phyloP scores from a whole-genome alignment of 2,888 invertebrate genomes.

The Agrochola macilenta region DNA sequence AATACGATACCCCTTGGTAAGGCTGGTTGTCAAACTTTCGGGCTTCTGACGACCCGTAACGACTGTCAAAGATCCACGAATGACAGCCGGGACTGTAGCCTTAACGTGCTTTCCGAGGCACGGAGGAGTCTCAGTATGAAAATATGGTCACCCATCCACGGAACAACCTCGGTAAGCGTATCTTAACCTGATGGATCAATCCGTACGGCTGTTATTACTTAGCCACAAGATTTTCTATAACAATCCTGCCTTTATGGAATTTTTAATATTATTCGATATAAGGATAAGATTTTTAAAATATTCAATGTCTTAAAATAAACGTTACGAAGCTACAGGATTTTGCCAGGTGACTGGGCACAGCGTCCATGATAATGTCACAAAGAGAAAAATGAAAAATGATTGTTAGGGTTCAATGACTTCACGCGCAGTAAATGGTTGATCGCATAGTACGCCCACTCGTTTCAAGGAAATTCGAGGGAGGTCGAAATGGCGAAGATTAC shows the following conservation, averaged over 20 bases:
- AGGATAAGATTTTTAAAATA: slow-evolving; percentile 2
- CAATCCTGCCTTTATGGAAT: background rate
- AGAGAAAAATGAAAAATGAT: slow-evolving; percentile 48
- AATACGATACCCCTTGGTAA: too few relatives aligned
- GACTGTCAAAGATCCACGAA: too few relatives aligned
- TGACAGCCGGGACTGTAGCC: too few relatives aligned
- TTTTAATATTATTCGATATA: background rate
- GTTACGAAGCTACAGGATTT: slow-evolving; percentile 39
- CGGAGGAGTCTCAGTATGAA: too few relatives aligned
- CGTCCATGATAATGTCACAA: slow-evolving; percentile 45
- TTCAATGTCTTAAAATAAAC: slow-evolving; percentile 31
- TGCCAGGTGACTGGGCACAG: slow-evolving; percentile 44
- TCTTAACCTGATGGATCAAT: too few relatives aligned
- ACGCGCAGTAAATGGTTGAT: slow-evolving; percentile 45
- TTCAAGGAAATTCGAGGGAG: slow-evolving; percentile 3
- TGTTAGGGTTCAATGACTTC: slow-evolving; percentile 46
- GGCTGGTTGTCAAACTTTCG: too few relatives aligned
- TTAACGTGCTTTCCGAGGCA: too few relatives aligned
- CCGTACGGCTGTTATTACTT: too few relatives aligned
- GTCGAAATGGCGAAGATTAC: slow-evolving; percentile 14
- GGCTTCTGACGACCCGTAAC: too few relatives aligned
- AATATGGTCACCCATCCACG: too few relatives aligned
- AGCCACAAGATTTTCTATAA: background rate
- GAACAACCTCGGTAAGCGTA: too few relatives aligned
- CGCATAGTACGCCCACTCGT: slow-evolving; percentile 31